Percentiles rank a stretch among this genome's conserved stretches.
These are phyloP conservation scores for Antedon bifida DNA, from an alignment of 35 echinoderm and acorn worm species.

Conservation along the genomic window DNA sequence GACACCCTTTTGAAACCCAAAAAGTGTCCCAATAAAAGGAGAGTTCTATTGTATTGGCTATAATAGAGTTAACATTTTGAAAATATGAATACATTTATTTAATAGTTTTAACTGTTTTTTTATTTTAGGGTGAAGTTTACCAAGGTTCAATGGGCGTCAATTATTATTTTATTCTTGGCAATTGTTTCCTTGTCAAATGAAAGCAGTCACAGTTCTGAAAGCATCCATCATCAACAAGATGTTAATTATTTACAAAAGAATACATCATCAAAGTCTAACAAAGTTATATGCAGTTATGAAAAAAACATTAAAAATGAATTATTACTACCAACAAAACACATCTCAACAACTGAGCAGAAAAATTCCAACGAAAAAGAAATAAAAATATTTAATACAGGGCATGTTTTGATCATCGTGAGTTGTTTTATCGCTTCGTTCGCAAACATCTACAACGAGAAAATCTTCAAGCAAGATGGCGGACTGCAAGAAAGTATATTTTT, in stretches of 20 bases:
- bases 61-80: too few species aligned
- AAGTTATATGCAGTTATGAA: constrained; percentile 2
- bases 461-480: constrained; percentile 75
- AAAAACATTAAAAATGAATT: neutral
- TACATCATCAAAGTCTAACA: constrained; percentile 5
- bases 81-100: too few species aligned
- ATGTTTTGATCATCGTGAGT: constrained; percentile 43
- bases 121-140: constrained; percentile 53
- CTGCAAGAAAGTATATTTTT: constrained; percentile 71
- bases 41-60: too few species aligned
- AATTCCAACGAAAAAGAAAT: neutral
- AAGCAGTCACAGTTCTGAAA: constrained; percentile 5
- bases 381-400: constrained; percentile 13
- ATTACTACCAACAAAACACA: neutral
- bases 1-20: too few species aligned
- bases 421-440: constrained; percentile 74
- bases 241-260: neutral
- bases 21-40: too few species aligned
- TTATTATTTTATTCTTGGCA: constrained; percentile 74
- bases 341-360: constrained; percentile 11
- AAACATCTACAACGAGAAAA: constrained; percentile 98
- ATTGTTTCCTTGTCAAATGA: constrained; percentile 76
- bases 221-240: neutral
- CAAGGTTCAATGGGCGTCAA: constrained; percentile 66
- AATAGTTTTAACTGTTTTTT: too few species aligned